Evolutionary conservation across 1,140 invertebrate species (phyloP).

Genomic region (Aphelinus atriplicis): DNA sequence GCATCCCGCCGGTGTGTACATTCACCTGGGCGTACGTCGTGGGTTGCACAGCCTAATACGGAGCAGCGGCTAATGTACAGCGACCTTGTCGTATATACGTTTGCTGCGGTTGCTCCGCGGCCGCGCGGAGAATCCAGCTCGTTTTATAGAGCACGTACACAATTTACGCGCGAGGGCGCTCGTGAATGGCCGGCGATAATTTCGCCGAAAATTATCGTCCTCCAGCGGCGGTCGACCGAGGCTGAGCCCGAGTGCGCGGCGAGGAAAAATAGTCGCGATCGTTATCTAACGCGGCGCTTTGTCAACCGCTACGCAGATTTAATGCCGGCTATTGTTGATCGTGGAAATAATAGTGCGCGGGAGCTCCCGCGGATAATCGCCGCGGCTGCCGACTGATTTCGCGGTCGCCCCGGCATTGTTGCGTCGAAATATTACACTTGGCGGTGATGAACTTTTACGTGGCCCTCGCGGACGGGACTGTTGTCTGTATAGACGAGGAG

Average conservation of each 20-base stretch:
- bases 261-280: neutral
- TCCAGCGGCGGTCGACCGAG: neutral
- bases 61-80: neutral
- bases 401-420: too few species aligned
- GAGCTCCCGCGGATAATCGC: too few species aligned
- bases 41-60: slow-evolving; percentile 6
- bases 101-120: neutral
- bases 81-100: slow-evolving; percentile 4
- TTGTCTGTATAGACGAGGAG: too few species aligned
- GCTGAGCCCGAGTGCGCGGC: neutral
- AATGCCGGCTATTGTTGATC: neutral
- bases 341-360: neutral
- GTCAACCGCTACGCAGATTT: neutral
- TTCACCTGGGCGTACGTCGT: neutral
- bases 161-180: neutral
- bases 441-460: too few species aligned
- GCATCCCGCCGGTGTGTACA: neutral
- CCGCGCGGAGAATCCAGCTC: neutral
- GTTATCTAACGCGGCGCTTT: neutral
- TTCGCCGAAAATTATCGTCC: slow-evolving; percentile 7
- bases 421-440: too few species aligned
- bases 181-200: neutral
- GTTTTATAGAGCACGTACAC: neutral
- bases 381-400: too few species aligned
- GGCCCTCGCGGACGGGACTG: too few species aligned